Base-by-base conservation (phyloP, 92 coral and sea anemone species). In the Phenganax subtilis region DNA sequence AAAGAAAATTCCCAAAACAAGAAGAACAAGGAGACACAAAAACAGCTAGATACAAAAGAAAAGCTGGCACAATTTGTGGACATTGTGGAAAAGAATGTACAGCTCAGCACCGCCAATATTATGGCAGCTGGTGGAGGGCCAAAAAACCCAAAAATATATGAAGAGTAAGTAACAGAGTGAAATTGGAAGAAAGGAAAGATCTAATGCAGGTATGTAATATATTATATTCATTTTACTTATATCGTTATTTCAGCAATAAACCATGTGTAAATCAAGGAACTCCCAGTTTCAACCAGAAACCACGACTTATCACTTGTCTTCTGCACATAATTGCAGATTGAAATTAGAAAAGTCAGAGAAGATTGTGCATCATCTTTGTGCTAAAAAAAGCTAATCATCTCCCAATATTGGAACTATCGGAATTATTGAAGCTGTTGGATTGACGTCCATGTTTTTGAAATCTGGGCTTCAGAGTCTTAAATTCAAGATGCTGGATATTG, bases 61-160 rank as follows among this genome's bases (percentile, higher is more conserved):
- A 69, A 44, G 55, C n/a, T 12, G 87, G 83, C 44, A 75, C 86
- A 5, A 61, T 60, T 11, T 20, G 71, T 53, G 57, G 54, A 31
- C 44, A 63, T 14, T 73, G 70, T 27, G 56, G 86, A n/a, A 16
- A 75, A 8, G 73, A 83, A 53, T 30, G 77, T 12, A 37, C 37
- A 68, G 58, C 60, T 8, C 15, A 60, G 17, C 86, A 75, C 27
- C 31, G 61, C 0, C 86, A 83, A 16, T 83, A 83, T 15, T 83
- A 73, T 51, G 86, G 86, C 17, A 63, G 62, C 47, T 52, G 86
- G 71, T 83, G 81, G 73, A 60, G 86, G 52, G 10, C 55, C 31
- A 52, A n/a, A 76, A 76, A 51, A 6, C 81, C 5, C 69, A 76
- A 3, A 10, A 20, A 6, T 7, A 0, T 76, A 28, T 76, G 81